Evolutionary conservation across 2,888 invertebrate genomes (phyloP), one percentile per base, ranked within the genome.

Genomic region (Trileptium ribeirensis): DNA sequence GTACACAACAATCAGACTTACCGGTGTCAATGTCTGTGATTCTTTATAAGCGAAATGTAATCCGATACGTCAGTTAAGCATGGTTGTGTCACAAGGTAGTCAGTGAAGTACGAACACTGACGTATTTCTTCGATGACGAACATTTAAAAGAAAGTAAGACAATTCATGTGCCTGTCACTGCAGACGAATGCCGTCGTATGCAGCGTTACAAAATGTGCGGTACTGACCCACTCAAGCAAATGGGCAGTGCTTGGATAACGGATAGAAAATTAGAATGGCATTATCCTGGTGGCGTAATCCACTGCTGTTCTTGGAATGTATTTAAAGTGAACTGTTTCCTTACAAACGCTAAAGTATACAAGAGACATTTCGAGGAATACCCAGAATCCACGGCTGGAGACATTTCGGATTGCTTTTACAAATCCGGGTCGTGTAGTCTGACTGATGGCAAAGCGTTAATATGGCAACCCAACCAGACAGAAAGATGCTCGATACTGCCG

Each of bases 221-320:
- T 8, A 15, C 36, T n/a, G 77, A 36, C 3, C 29, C 36, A 8
- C 36, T 75, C 8, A 8, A 8, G 2, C 37, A 75, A 19, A 34
- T n/a, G 2, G 77, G 34, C 2, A 39, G 36, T 24, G 15, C 36
- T 3, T 38, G 34, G 77, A n/a, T 15, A 2, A 75, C 77, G n/a
- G 39, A 2, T 8, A 75, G 36, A 24, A 75, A 75, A 36, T 36
- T 75, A 15, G 39, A 75, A 3, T 75, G 77, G 77, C 3, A 36
- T 15, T 75, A 75, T 39, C 77, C 77, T 3, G 36, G 77, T 15
- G 39, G 77, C 36, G 77, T 29, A 3, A 75, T 75, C n/a, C 36
- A 75, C 36, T 75, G 77, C 36, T 75, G 77, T n/a, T 15, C 24
- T 37, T 75, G 77, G 39, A 75, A 75, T n/a, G 77, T 34, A 8